Conservation (phyloP, 2,797 vertebrate genomes). For the Carcharodon carcharias region DNA sequence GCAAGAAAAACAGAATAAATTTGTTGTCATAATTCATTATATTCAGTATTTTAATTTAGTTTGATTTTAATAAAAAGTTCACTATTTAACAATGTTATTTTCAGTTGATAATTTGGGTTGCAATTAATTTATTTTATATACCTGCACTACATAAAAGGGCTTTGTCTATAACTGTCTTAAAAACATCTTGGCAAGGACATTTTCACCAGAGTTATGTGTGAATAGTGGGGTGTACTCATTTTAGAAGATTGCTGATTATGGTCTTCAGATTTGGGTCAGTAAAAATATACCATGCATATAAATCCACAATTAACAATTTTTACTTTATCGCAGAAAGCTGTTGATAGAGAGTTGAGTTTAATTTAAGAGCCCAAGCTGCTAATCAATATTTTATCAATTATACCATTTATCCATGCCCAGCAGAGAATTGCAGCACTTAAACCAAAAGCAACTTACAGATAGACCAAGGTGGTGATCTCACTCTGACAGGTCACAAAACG, state of each 20-base stretch:
- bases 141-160: neutral
- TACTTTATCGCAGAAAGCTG: neutral
- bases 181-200: neutral
- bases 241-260: neutral
- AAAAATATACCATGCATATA: no score
- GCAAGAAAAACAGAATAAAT: neutral
- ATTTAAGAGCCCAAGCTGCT: neutral
- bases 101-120: neutral
- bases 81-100: neutral
- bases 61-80: neutral
- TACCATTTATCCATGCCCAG: neutral
- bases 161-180: neutral
- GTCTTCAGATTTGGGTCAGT: neutral
- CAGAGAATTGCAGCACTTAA: neutral
- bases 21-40: neutral
- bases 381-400: neutral
- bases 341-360: neutral
- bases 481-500: neutral
- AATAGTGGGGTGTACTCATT: neutral
- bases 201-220: neutral
- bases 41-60: neutral
- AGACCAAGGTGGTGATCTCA: neutral
- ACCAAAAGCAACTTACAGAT: neutral
- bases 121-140: neutral
- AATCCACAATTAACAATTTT: neutral